Conservation (phyloP, 2,888 invertebrate species). For the Blastobasis lacticolella region DNA sequence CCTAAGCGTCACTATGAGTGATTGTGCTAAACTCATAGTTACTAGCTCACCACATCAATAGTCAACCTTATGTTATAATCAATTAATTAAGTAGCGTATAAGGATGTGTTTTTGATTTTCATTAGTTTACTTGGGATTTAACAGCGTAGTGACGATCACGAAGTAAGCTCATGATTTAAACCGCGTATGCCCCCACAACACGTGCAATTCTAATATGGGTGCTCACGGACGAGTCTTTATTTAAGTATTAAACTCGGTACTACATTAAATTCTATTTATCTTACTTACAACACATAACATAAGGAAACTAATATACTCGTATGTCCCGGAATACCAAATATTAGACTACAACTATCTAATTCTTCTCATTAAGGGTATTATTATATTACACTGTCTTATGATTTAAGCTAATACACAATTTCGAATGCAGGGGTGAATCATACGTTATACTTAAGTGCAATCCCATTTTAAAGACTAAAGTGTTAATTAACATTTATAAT, state of each 20-base stretch:
- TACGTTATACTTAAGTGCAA: neutral
- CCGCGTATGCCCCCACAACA: no score
- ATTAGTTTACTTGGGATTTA: constrained; percentile 32
- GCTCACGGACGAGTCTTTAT: no score
- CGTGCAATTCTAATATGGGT: no score
- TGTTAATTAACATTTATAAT: constrained; percentile 34
- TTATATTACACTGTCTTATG: neutral
- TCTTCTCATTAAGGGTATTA: no score
- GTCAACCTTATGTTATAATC: constrained; percentile 41
- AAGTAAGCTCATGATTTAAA: neutral
- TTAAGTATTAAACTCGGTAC: no score
- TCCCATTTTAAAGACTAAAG: constrained; percentile 34
- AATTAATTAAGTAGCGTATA: constrained; percentile 25
- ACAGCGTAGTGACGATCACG: constrained; percentile 7
- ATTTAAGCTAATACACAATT: neutral
- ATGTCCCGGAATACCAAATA: no score
- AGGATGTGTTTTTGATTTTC: constrained; percentile 34
- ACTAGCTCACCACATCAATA: constrained; percentile 48
- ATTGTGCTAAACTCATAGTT: constrained; percentile 74
- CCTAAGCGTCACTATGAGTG: constrained; percentile 66
- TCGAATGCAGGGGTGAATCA: neutral
- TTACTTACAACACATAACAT: no score
- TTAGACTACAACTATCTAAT: no score
- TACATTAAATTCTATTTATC: no score
- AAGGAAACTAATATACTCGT: no score